These are phyloP conservation scores for Falco berigora DNA, from an alignment of 2,797 vertebrate genomes.

Conservation along the genomic window DNA sequence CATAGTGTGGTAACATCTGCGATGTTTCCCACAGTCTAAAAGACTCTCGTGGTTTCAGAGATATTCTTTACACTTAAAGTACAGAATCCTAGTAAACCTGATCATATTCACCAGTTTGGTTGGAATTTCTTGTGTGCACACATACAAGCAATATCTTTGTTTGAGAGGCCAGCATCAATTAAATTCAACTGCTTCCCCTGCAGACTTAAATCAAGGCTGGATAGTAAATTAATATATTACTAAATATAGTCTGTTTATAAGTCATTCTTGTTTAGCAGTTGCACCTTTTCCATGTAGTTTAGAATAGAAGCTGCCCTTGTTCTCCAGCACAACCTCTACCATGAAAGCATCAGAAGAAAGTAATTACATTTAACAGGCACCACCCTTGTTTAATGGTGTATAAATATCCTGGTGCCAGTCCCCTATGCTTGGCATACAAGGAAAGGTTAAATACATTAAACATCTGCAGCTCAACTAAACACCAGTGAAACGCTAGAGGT, in stretches of 20 bases:
- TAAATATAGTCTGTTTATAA: background rate
- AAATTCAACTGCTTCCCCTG: background rate
- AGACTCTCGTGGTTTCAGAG: background rate
- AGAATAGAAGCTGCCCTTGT: background rate
- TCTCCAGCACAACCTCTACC: background rate
- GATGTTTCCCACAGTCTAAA: slow-evolving; percentile 21
- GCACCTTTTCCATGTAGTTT: background rate
- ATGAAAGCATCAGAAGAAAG: slow-evolving; percentile 6
- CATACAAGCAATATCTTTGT: background rate
- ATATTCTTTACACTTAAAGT: background rate
- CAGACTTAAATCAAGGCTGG: background rate
- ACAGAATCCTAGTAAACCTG: background rate
- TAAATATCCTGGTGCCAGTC: background rate
- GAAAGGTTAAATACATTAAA: background rate
- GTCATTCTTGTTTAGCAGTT: background rate
- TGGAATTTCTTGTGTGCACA: background rate
- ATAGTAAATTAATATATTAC: background rate
- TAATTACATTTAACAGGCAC: background rate
- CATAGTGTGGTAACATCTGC: background rate
- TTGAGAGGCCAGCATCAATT: background rate
- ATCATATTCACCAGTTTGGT: background rate
- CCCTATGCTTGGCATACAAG: background rate
- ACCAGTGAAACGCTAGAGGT: background rate
- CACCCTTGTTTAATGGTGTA: background rate
- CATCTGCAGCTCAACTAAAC: background rate